Percentiles rank a stretch among this genome's conserved stretches.
phyloP scores from a whole-genome alignment of 2,888 invertebrate species.

The Mamestra brassicae region DNA sequence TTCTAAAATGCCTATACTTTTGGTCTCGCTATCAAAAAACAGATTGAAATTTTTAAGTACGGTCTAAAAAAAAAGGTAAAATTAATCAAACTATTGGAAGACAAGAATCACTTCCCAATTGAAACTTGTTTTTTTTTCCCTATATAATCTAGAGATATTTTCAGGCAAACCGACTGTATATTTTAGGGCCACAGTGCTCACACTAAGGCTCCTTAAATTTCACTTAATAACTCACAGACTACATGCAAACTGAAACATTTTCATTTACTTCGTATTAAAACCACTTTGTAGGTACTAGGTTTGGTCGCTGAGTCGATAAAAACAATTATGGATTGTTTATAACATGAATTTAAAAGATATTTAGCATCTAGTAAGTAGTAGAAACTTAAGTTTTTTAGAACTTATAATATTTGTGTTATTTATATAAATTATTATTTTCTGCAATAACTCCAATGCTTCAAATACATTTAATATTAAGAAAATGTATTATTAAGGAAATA shows the following conservation, averaged over 20 bases:
- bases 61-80: neutral
- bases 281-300: slow-evolving; percentile 2
- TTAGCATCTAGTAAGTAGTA: neutral
- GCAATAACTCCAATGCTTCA: too few species aligned
- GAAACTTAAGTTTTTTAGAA: neutral
- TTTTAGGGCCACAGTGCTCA: neutral
- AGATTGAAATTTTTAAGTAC: neutral
- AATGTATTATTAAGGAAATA: too few species aligned
- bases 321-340: neutral
- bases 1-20: too few species aligned
- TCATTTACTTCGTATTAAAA: slow-evolving; percentile 8
- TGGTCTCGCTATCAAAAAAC: too few species aligned
- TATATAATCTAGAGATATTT: neutral
- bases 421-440: too few species aligned
- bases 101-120: neutral
- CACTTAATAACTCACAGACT: neutral
- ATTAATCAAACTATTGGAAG: neutral
- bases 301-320: neutral
- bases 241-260: neutral
- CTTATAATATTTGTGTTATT: too few species aligned
- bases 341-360: neutral
- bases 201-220: neutral
- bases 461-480: too few species aligned
- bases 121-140: neutral
- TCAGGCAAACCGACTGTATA: neutral